Evolutionary conservation across 1,140 invertebrate species (phyloP).

Genomic region (Zophobas atratus): DNA sequence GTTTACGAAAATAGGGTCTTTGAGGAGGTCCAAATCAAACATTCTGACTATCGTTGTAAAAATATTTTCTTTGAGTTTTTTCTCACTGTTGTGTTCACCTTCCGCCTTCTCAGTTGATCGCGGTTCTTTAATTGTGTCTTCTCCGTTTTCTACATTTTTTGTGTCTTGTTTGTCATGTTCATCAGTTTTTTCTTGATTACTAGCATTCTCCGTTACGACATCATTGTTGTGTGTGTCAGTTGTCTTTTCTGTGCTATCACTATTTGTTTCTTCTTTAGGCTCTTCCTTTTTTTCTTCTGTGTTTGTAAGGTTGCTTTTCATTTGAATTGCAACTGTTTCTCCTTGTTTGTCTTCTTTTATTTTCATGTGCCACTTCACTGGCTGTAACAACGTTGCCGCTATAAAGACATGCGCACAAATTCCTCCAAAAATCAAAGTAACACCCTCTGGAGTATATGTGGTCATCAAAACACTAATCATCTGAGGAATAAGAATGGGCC

Average conservation of each 20-base stretch:
- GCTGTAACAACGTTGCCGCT: constrained; percentile 69
- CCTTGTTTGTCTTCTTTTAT: constrained; percentile 36
- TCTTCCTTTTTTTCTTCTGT: constrained; percentile 9
- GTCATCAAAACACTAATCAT: constrained; percentile 66
- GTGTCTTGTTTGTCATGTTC: constrained; percentile 11
- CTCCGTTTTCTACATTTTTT: constrained; percentile 39
- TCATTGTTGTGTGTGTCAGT: no score
- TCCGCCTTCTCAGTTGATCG: constrained; percentile 65
- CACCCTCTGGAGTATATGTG: constrained; percentile 66
- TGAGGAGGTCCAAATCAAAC: constrained; percentile 78
- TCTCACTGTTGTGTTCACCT: constrained; percentile 29
- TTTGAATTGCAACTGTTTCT: constrained; percentile 5
- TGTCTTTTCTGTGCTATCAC: no score
- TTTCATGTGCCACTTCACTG: constrained; percentile 72
- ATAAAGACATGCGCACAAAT: constrained; percentile 66
- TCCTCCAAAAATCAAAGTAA: constrained; percentile 68
- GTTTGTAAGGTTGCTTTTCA: background rate
- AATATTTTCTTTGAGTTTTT: constrained; percentile 61
- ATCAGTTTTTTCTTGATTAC: background rate
- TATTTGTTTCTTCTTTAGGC: no score
- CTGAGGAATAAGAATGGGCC: constrained; percentile 70
- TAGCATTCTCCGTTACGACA: no score
- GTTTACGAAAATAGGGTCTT: constrained; percentile 78
- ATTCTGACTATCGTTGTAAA: constrained; percentile 72
- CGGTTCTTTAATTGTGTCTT: constrained; percentile 60